phyloP scores from a whole-genome alignment of 2,797 vertebrate species.

The Pantherophis alleghaniensis region DNA sequence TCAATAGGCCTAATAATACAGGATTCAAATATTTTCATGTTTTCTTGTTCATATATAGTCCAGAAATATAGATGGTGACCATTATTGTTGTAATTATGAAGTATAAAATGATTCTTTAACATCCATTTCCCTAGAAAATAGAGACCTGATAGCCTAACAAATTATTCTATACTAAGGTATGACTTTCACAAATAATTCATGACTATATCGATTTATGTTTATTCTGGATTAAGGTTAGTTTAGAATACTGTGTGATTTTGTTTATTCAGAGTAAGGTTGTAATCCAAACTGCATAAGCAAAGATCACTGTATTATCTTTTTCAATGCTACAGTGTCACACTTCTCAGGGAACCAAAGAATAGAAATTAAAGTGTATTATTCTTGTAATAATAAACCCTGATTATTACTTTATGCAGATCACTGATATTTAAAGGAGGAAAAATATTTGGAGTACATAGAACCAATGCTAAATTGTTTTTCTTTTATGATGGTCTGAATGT shows the following conservation, averaged over 20 bases:
- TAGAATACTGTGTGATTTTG: neutral
- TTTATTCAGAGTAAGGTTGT: neutral
- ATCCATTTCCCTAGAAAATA: neutral
- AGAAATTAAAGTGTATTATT: neutral
- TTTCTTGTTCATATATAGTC: neutral
- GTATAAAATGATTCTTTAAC: neutral
- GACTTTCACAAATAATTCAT: neutral
- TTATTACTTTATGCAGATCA: constrained; percentile 9
- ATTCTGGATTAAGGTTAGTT: neutral
- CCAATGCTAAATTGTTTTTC: constrained; percentile 5
- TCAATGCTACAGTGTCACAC: neutral
- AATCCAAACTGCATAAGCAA: neutral
- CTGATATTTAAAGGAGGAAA: constrained; percentile 29
- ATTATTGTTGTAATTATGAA: neutral
- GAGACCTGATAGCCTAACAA: neutral
- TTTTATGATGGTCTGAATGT: constrained; percentile 27
- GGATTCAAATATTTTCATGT: neutral
- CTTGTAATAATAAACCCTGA: constrained; percentile 11
- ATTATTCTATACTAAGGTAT: neutral
- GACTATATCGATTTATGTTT: neutral
- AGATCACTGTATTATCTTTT: accelerated
- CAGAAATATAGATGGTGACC: neutral
- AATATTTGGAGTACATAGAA: constrained; percentile 34
- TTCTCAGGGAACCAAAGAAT: neutral
- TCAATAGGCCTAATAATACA: neutral